Base-by-base conservation (phyloP, 2,113 vertebrate genomes). In the Pseudopipra pipra region DNA sequence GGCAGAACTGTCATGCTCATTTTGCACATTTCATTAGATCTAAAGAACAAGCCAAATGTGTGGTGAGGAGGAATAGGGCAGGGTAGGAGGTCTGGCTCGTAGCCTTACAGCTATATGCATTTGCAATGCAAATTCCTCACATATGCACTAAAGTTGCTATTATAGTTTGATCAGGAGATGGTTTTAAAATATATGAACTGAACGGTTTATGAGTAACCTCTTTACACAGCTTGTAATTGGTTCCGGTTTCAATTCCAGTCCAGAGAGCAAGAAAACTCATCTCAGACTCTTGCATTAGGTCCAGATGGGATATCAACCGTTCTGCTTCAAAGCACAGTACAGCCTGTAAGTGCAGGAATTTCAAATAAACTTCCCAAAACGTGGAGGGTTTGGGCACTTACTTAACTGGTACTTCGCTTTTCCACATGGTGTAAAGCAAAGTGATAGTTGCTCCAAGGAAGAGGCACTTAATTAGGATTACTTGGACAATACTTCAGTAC, bases 1-100 rank as follows among this genome's bases (percentile, higher is more conserved):
- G 80, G 66, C 83, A 92, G 51, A 93, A 65, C 56, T 47, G 70
- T 93, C 84, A 90, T 46, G 49, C 62, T 96, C 76, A 87, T 92
- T 95, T 94, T 95, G 83, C 83, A 94, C 92, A 90, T 96, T 96
- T 96, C 90, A 94, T 94, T 96, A 94, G 39, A 76, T 79, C 49
- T 79, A 73, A 94, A 89, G 70, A 92, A 22, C 56, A 88, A 93
- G 80, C 80, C 92, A 91, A 95, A 94, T 75, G 44, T 82, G 54
- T 87, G 71, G 49, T 62, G 41, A 75, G 84, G 70, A 93, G 66
- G 87, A 89, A 87, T 47, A 89, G 95, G 80, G 86, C 89, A 93
- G 74, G 93, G 89, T 46, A 92, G 91, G 94, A 96, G 89, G 89
- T 87, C 96, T 95, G 94, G 87, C 93, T 94, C n/a, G 11, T 33